phyloP scores from a whole-genome alignment of 2,113 vertebrate species.

The Eublepharis macularius region DNA sequence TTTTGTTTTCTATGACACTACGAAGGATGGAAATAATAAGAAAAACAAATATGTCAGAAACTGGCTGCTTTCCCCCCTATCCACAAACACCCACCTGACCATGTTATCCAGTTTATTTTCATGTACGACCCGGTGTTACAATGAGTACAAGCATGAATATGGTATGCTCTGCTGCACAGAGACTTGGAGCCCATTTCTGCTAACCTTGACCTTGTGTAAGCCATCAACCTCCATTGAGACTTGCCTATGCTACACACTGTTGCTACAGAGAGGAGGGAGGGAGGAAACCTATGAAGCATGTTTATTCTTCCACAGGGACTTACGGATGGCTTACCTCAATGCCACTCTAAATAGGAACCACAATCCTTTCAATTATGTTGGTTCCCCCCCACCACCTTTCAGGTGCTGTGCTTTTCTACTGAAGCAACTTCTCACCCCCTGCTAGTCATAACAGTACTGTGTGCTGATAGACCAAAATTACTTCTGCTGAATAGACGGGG shows the following conservation, averaged over 20 bases:
- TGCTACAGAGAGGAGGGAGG: neutral
- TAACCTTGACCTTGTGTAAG: neutral
- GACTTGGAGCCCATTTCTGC: neutral
- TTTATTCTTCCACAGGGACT: neutral
- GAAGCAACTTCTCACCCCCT: neutral
- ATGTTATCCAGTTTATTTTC: neutral
- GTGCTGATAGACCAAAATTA: neutral
- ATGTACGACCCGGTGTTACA: rapidly evolving
- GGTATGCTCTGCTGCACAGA: slow-evolving; percentile 10
- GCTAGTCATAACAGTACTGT: neutral
- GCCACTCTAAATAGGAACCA: neutral
- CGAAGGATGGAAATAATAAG: neutral
- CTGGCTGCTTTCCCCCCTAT: neutral
- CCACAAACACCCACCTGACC: neutral
- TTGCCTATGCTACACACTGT: neutral
- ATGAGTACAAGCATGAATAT: neutral
- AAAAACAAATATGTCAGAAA: neutral
- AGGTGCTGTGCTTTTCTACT: neutral
- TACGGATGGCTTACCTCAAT: neutral
- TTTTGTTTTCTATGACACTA: neutral
- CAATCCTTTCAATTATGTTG: neutral
- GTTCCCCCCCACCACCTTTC: neutral
- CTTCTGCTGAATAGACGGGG: neutral
- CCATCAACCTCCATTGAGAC: neutral
- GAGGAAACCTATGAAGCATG: neutral